Conservation (phyloP, 2,113 vertebrate species). For the Sander vitreus region DNA sequence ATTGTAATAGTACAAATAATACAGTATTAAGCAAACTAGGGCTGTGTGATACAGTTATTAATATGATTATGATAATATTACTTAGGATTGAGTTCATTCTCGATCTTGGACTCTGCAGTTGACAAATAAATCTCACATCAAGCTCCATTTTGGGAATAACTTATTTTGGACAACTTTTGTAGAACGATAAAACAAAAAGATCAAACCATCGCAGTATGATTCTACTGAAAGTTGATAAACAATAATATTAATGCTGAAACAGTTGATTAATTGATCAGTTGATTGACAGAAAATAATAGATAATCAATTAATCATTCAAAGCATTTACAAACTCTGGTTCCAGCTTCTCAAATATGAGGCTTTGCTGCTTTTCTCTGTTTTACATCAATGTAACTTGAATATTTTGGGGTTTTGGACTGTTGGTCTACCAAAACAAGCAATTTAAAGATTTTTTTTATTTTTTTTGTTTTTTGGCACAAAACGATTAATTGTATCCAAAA, state of each 20-base stretch:
- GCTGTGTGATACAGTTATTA: not conserved
- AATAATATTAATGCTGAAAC: too few relatives aligned
- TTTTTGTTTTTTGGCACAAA: not conserved
- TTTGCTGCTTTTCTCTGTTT: not conserved
- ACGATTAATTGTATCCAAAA: not conserved
- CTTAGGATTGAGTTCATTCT: not conserved
- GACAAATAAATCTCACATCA: not conserved
- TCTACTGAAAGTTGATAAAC: too few relatives aligned
- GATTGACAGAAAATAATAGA: too few relatives aligned
- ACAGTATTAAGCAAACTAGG: not conserved
- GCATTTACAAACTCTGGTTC: not conserved
- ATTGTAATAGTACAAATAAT: not conserved
- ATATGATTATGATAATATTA: not conserved
- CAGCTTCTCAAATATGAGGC: not conserved
- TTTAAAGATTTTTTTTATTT: not conserved
- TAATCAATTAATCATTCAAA: too few relatives aligned
- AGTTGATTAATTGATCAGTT: too few relatives aligned
- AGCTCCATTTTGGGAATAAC: not conserved
- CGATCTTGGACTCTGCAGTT: not conserved
- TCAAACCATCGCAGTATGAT: too few relatives aligned
- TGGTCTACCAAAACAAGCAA: not conserved
- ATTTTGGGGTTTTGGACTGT: too few relatives aligned
- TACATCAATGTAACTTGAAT: not conserved
- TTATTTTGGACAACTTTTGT: too few relatives aligned
- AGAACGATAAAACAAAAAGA: too few relatives aligned